Evolutionary conservation across 2,113 vertebrate species (phyloP).

Genomic region (Eulacestoma nigropectus): DNA sequence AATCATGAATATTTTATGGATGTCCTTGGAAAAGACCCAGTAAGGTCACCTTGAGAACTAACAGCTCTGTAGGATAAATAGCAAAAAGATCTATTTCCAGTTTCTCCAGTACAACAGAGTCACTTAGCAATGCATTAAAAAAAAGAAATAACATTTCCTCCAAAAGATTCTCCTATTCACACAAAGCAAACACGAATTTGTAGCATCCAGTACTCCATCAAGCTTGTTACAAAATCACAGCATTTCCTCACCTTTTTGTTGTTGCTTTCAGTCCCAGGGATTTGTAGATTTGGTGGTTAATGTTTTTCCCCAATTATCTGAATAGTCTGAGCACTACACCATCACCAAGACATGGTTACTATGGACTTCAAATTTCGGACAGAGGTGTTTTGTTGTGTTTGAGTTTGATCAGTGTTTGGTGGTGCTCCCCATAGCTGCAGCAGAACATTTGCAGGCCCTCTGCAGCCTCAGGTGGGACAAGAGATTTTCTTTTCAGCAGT

Average conservation of each 20-base stretch:
- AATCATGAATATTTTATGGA: not conserved
- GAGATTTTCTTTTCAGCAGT: not conserved
- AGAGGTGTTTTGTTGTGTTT: not conserved
- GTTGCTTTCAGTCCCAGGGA: not conserved
- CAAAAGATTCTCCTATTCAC: not conserved
- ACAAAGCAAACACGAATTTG: not conserved
- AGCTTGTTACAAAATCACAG: not conserved
- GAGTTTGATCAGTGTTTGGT: not conserved
- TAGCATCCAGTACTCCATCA: not conserved
- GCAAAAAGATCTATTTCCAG: not conserved
- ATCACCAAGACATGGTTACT: not conserved
- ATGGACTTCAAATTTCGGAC: too few relatives aligned
- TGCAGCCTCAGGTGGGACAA: not conserved
- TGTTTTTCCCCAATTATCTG: not conserved
- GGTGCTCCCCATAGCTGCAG: not conserved
- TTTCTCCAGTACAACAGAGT: not conserved
- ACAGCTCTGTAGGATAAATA: not conserved
- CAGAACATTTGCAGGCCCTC: not conserved
- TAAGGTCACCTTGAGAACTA: not conserved
- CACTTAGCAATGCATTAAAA: not conserved
- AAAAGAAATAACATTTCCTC: not conserved
- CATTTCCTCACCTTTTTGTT: not conserved
- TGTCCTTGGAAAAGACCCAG: not conserved
- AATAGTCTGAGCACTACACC: not conserved
- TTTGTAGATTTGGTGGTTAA: not conserved